Base-by-base conservation (phyloP, 92 coral and sea anemone species). In the Parazoanthus darwini region DNA sequence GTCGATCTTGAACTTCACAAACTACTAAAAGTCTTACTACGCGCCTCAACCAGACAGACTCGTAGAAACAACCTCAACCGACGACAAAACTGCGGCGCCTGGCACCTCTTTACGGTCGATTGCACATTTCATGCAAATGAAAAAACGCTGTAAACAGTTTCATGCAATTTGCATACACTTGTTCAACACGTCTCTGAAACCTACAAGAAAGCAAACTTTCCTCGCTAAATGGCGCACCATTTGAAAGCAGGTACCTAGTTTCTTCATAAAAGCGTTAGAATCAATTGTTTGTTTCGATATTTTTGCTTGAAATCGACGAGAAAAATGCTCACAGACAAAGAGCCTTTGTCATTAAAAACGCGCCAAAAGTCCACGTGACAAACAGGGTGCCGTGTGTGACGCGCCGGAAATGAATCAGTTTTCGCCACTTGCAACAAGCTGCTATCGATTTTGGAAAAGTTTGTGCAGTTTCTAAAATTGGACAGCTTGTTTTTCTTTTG, bases 51-150 rank as follows among this genome's bases (percentile, higher is more conserved):
- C 16, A 48, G 35, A 39, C 59, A 68, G 72, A 67, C 78, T 42
- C 87, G 56, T 22, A 26, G 4, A 66, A 80, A 86, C 86, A 29
- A 38, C 86, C 86, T 82, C 74, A 59, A 56, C 50, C 36, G 68
- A 58, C 88, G 92, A 78, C 91, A 90, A 81, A 78, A 65, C 74
- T 78, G 56, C 54, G 90, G 78, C 66, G 66, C 29, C 79, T 84
- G 95, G 90, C 94, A 91, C 92, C 92, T 88, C 90, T 81, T 75
- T 90, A 79, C 77, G 96, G 96, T 95, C 78, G 96, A 91, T 81
- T 95, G 98, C 96, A 93, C 98, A 90, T 88, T 93, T 95, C 91
- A 95, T 95, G 98, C 93, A 93, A 95, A 95, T 95, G 44, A 56
- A n/a, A 50, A 22, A 23, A 25, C 80, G 39, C 37, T 86, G 89